These are phyloP conservation scores for Thinocorus orbignyianus DNA, from an alignment of 2,113 vertebrate genomes.

Conservation along the genomic window DNA sequence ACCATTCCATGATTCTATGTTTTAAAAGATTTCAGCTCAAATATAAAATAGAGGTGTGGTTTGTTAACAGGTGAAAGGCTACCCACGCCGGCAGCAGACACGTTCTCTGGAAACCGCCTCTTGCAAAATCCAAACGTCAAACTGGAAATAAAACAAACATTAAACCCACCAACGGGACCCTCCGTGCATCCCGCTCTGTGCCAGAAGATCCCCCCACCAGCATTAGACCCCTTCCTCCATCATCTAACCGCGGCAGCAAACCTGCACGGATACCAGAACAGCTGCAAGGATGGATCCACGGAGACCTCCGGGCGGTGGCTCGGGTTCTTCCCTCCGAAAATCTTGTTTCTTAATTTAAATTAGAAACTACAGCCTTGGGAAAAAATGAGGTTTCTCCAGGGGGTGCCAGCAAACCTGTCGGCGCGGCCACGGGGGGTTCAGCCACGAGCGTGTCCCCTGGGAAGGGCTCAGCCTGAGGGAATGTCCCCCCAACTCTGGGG, in stretches of 20 bases:
- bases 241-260: rapidly evolving
- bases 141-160: not conserved
- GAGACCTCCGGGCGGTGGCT: not conserved
- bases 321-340: not conserved
- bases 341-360: not conserved
- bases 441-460: not conserved
- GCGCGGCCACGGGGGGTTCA: too few relatives aligned
- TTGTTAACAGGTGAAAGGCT: too few relatives aligned
- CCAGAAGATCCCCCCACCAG: not conserved
- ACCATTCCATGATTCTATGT: too few relatives aligned
- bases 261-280: rapidly evolving
- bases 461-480: not conserved
- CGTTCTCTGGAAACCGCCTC: too few relatives aligned
- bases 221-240: rapidly evolving
- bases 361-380: not conserved
- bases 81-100: too few relatives aligned
- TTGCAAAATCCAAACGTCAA: not conserved
- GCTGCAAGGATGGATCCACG: not conserved
- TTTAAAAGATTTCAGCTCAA: too few relatives aligned
- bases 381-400: rapidly evolving
- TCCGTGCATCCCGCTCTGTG: not conserved
- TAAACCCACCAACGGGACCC: not conserved
- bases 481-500: not conserved
- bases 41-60: too few relatives aligned
- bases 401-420: rapidly evolving